Base-by-base conservation (phyloP, 2,888 invertebrate genomes). In the Hirtodrosophila cameraria region DNA sequence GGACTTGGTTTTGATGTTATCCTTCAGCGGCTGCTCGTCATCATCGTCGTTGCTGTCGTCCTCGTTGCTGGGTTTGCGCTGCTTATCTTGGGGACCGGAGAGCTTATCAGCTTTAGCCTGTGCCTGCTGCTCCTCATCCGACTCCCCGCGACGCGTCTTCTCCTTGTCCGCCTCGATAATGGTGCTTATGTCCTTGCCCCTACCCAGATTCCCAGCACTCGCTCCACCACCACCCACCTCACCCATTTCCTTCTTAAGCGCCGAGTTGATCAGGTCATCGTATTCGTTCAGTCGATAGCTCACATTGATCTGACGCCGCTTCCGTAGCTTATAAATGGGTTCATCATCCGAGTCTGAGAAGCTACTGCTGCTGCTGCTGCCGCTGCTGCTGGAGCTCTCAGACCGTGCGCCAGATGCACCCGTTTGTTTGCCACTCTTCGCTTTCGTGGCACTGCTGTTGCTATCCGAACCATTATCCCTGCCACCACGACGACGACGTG, bases 201-300 rank as follows among this genome's bases (percentile, higher is more conserved):
- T 93, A 0, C 95, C 95, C 78, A 95, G 94, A 90, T 95, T 95
- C 0, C 97, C 96, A 0, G 95, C 95, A 18, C 95, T 95, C 54
- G 94, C 94, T 0, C 97, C 96, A 0, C 95, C 95, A 18, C 95
- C 95, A 54, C 94, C 94, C 0, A 94, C 94, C 3, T 94, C 94
- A 20, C 94, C 94, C 87, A 95, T 94, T 86, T 96, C 96, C 53
- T 90, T 90, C 91, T 94, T 94, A 73, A 97, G 95, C 7, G 99
- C 99, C 31, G 96, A 97, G 89, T 97, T 96, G 78, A 99, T 99
- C 89, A 99, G 94, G 23, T 98, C 96, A 89, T 99, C 99, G 91
- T 96, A 99, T 90, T 99, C 98, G 88, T 96, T 96, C 78, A 97
- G 95, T 67, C 95, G 94, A 87, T 96, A 95, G 89, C 95, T 96